phyloP scores from a whole-genome alignment of 2,797 vertebrate genomes.

The Hydrolagus colliei region DNA sequence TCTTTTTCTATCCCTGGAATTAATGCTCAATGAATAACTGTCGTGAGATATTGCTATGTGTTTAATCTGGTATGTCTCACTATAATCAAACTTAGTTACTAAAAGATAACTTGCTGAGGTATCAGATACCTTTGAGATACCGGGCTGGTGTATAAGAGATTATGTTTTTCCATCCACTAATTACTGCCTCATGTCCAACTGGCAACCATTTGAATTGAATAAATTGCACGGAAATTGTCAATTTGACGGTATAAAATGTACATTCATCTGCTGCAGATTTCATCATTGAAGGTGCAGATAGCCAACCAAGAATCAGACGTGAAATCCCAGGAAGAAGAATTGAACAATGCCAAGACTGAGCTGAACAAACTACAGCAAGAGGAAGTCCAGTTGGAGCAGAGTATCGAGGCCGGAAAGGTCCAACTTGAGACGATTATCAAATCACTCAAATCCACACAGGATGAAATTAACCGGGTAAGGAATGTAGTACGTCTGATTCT shows the following conservation, averaged over 20 bases:
- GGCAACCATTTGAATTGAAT: background rate
- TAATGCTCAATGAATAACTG: too few species aligned
- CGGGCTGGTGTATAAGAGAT: too few species aligned
- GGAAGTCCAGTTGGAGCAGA: conserved; percentile 87
- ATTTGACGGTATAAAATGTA: background rate
- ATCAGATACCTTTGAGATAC: too few species aligned
- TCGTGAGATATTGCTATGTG: too few species aligned
- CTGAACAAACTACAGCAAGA: conserved; percentile 83
- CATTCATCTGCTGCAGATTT: conserved; percentile 61
- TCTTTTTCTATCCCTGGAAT: too few species aligned
- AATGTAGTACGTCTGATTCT: background rate
- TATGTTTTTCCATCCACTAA: too few species aligned
- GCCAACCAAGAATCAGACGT: conserved; percentile 88
- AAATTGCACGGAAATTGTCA: too few species aligned
- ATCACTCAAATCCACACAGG: conserved; percentile 89
- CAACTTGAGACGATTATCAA: conserved; percentile 95
- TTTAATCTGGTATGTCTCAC: too few species aligned
- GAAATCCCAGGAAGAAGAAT: conserved; percentile 83
- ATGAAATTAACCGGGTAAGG: conserved; percentile 90
- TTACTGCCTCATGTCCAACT: background rate
- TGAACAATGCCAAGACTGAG: conserved; percentile 78
- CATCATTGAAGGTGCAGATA: conserved; percentile 84
- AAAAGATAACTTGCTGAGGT: too few species aligned
- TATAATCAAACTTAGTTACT: too few species aligned
- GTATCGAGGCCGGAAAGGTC: conserved; percentile 82